These are phyloP conservation scores for Andrena bucephala DNA, from an alignment of 2,888 invertebrate species.

Conservation along the genomic window DNA sequence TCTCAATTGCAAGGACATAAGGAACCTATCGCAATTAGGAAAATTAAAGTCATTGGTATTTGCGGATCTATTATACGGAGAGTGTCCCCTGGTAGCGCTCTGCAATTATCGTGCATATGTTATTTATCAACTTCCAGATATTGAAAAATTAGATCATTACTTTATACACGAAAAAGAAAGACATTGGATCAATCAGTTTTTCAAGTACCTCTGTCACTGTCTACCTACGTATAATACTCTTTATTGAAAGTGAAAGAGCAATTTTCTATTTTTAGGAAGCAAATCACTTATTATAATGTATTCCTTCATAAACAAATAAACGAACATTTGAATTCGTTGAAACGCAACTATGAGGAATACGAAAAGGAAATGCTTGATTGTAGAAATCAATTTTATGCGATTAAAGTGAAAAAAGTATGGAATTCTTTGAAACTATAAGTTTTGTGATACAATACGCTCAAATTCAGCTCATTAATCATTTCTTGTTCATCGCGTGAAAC, in stretches of 20 bases:
- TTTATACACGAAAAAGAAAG: constrained; percentile 60
- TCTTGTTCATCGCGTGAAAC: neutral
- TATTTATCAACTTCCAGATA: constrained; percentile 60
- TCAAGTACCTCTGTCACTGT: constrained; percentile 43
- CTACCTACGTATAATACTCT: constrained; percentile 1
- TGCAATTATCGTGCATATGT: constrained; percentile 71
- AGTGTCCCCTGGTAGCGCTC: constrained; percentile 66
- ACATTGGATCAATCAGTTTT: constrained; percentile 47
- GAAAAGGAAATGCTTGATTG: constrained; percentile 21
- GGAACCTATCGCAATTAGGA: constrained; percentile 49
- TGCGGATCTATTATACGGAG: constrained; percentile 70
- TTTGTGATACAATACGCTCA: neutral
- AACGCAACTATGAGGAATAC: constrained; percentile 44
- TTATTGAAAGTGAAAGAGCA: neutral
- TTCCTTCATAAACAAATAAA: constrained; percentile 57
- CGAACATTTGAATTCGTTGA: constrained; percentile 33
- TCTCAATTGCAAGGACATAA: constrained; percentile 61
- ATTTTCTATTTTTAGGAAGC: constrained; percentile 56
- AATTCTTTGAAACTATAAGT: neutral
- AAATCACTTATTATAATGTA: constrained; percentile 59
- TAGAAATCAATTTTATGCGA: constrained; percentile 28
- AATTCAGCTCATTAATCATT: neutral
- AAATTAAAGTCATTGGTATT: constrained; percentile 66
- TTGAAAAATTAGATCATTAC: constrained; percentile 68
- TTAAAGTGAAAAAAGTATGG: constrained; percentile 31